Conservation (phyloP, 2,888 invertebrate genomes). For the Clepsis dumicolana region DNA sequence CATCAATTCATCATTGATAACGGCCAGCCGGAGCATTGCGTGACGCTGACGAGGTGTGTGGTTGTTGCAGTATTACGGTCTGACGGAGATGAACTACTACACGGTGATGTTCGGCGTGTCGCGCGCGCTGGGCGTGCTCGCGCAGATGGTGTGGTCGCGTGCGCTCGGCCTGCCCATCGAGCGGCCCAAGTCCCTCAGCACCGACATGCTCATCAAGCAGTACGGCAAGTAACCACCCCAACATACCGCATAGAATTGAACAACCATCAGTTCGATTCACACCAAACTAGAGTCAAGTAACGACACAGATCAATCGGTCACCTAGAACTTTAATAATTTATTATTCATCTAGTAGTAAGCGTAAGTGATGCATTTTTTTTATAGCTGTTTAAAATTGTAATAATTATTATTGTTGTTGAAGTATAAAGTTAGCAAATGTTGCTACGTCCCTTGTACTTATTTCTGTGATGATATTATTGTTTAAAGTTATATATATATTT, state of each 20-base stretch:
- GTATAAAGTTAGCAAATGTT: slow-evolving; percentile 52
- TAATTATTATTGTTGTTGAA: slow-evolving; percentile 49
- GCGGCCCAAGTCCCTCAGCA: slow-evolving; percentile 95
- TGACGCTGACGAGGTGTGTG: background rate
- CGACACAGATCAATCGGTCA: slow-evolving; percentile 35
- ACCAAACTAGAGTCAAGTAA: slow-evolving; percentile 58
- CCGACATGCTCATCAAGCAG: slow-evolving; percentile 83
- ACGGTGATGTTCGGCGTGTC: slow-evolving; percentile 97
- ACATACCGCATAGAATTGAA: slow-evolving; percentile 40
- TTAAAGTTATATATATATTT: slow-evolving; percentile 53
- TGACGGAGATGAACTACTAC: slow-evolving; percentile 97
- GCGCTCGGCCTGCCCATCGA: slow-evolving; percentile 95
- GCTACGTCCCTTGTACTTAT: slow-evolving; percentile 63
- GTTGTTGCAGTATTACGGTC: slow-evolving; percentile 91
- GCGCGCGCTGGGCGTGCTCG: slow-evolving; percentile 93
- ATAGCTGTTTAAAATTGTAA: slow-evolving; percentile 57
- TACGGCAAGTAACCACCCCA: slow-evolving; percentile 67
- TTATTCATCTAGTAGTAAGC: slow-evolving; percentile 54
- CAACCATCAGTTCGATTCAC: slow-evolving; percentile 59
- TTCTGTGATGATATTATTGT: slow-evolving; percentile 59
- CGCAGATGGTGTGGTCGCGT: slow-evolving; percentile 94
- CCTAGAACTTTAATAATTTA: slow-evolving; percentile 41
- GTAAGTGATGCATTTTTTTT: slow-evolving; percentile 58
- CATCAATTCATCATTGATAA: too few species aligned
- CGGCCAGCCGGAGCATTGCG: too few species aligned